phyloP scores from a whole-genome alignment of 2,888 invertebrate genomes.

The Acrobasis repandana region DNA sequence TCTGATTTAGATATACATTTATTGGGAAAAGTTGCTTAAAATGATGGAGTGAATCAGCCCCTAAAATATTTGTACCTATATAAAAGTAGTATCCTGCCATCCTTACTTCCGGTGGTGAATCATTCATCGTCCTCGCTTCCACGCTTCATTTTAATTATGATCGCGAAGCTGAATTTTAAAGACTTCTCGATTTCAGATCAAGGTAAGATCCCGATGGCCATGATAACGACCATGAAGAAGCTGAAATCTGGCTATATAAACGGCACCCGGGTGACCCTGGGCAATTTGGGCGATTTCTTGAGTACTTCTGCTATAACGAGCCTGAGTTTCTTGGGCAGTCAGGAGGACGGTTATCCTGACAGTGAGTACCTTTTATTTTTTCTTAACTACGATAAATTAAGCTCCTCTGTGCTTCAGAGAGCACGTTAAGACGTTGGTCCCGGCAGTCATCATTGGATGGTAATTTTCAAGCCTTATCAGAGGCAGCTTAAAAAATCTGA shows the following conservation, averaged over 20 bases:
- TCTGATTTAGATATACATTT: no score
- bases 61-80: no score
- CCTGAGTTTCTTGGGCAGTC: constrained; percentile 96
- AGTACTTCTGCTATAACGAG: constrained; percentile 99
- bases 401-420: no score
- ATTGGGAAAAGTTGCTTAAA: no score
- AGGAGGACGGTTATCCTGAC: constrained; percentile 95
- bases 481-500: no score
- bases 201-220: constrained; percentile 94
- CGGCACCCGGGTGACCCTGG: constrained; percentile 98
- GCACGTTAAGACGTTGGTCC: no score
- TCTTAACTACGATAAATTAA: no score
- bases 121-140: constrained; percentile 11
- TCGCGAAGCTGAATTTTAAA: neutral
- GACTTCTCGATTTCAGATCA: constrained; percentile 85
- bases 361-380: constrained; percentile 75
- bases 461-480: no score
- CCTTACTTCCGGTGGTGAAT: constrained; percentile 16
- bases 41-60: no score
- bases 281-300: constrained; percentile 96
- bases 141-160: neutral
- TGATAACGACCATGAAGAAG: constrained; percentile 99
- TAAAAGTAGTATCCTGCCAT: no score
- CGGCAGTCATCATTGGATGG: no score
- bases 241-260: constrained; percentile 99